Evolutionary conservation across 1,140 invertebrate species (phyloP).

Genomic region (Trachymyrmex septentrionalis): DNA sequence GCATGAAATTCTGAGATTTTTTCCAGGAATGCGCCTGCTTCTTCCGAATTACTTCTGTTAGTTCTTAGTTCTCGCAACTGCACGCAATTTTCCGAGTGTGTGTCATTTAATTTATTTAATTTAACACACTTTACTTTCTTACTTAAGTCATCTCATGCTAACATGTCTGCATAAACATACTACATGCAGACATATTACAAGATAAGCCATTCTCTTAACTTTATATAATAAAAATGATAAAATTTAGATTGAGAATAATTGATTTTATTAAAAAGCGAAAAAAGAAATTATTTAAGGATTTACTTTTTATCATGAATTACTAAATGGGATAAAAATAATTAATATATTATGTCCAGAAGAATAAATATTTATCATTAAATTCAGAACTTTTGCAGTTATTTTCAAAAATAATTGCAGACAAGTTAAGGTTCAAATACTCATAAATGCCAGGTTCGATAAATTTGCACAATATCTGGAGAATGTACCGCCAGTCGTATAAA

Average conservation of each 20-base stretch:
- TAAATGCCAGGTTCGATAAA: slow-evolving; percentile 29
- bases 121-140: background rate
- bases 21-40: slow-evolving; percentile 32
- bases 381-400: background rate
- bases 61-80: slow-evolving; percentile 7
- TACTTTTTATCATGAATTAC: background rate
- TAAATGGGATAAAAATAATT: background rate
- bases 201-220: background rate
- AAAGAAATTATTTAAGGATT: background rate
- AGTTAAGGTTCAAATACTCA: slow-evolving; percentile 1
- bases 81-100: slow-evolving; percentile 23
- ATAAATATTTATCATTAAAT: background rate
- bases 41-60: slow-evolving; percentile 33
- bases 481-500: slow-evolving; percentile 6
- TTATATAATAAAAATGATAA: no score
- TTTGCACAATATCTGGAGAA: background rate
- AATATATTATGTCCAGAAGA: background rate
- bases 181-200: background rate
- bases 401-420: background rate
- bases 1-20: slow-evolving; percentile 56
- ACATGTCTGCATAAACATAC: background rate
- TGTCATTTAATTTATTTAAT: slow-evolving; percentile 40
- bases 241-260: no score
- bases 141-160: background rate
- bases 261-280: no score